Percentiles rank a stretch among this genome's conserved stretches.
These are phyloP conservation scores for Clarias laeviceps DNA, from an alignment of 2,797 vertebrate genomes.

Conservation along the genomic window DNA sequence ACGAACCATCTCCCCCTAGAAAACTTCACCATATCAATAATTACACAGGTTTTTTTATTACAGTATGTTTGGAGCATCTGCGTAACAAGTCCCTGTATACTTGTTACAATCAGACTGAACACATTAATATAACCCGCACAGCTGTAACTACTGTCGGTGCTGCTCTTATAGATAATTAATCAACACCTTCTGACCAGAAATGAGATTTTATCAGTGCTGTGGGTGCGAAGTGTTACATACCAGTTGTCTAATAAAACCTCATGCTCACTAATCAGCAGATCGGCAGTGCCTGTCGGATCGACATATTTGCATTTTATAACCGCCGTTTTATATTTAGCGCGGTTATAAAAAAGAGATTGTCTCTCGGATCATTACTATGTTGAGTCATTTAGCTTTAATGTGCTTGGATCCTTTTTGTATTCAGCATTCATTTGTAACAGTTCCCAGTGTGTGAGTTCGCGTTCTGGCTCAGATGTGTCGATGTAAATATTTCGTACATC, in stretches of 20 bases:
- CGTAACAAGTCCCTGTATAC: neutral
- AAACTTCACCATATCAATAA: neutral
- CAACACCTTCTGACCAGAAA: neutral
- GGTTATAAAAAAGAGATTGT: neutral
- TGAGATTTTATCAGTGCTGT: neutral
- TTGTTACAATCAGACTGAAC: neutral
- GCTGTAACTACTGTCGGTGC: conserved; percentile 7
- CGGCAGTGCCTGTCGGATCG: neutral
- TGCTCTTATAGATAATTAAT: conserved; percentile 1
- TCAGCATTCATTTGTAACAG: neutral
- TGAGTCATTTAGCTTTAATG: neutral
- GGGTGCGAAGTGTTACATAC: neutral
- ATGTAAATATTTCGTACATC: neutral
- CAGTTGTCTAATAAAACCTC: conserved; percentile 18
- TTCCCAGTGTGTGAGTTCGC: neutral
- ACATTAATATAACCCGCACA: neutral
- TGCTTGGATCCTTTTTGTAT: neutral
- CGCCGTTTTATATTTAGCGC: conserved; percentile 10
- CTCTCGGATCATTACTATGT: neutral
- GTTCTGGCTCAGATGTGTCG: neutral
- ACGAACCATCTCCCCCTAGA: neutral
- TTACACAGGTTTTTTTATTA: neutral
- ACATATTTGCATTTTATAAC: conserved; percentile 2
- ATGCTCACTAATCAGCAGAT: neutral
- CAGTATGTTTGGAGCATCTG: neutral